phyloP scores from a whole-genome alignment of 92 coral and sea anemone species.

The Bergia puertoricense region DNA sequence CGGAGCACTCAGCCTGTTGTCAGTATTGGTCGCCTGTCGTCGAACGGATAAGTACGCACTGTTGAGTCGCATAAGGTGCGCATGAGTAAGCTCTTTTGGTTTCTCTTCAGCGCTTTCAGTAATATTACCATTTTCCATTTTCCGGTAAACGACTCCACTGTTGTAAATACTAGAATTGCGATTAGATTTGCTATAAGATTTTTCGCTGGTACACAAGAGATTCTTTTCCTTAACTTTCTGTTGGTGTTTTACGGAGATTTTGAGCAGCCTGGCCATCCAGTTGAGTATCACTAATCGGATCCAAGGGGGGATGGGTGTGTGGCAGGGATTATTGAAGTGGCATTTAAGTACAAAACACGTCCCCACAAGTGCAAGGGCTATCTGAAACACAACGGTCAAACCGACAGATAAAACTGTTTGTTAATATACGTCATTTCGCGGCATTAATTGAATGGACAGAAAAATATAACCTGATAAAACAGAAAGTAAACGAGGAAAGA shows the following conservation, averaged over 20 bases:
- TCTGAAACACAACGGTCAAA: conserved; percentile 40
- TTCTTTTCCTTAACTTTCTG: background rate
- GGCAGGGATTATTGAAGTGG: conserved; percentile 77
- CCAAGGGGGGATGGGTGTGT: conserved; percentile 78
- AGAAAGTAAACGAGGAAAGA: too few relatives aligned
- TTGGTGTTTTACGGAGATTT: conserved; percentile 38
- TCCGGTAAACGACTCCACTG: background rate
- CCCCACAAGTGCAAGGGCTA: conserved; percentile 77
- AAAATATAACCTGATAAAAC: too few relatives aligned
- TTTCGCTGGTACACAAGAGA: background rate
- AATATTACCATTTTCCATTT: background rate
- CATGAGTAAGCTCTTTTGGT: background rate
- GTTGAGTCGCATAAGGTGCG: background rate
- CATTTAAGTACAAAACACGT: conserved; percentile 76
- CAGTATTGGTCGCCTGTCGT: background rate
- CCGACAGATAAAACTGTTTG: background rate
- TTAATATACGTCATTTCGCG: too few relatives aligned
- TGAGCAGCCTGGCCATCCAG: conserved; percentile 74
- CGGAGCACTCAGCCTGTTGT: conserved; percentile 15
- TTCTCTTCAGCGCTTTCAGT: background rate
- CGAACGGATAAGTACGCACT: background rate
- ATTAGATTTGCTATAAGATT: background rate
- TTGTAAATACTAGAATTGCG: background rate
- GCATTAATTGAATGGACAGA: too few relatives aligned
- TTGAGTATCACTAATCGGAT: conserved; percentile 67